Conservation (phyloP, 2,113 vertebrate genomes). For the Rhea pennata region DNA sequence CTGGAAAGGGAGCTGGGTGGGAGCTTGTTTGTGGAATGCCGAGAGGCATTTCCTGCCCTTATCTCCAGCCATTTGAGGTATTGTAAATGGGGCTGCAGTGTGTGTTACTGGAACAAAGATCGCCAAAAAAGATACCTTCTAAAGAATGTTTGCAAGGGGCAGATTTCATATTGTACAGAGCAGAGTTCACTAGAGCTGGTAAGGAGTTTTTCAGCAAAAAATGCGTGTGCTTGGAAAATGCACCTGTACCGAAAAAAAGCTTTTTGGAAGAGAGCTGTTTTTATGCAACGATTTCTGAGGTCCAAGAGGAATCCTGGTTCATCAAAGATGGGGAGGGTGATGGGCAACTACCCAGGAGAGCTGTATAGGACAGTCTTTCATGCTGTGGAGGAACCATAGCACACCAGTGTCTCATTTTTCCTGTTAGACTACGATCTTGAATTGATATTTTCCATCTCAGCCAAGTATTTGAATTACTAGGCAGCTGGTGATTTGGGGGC, state of each 20-base stretch:
- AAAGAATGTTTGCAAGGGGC: not conserved
- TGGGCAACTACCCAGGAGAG: not conserved
- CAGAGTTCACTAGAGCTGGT: not conserved
- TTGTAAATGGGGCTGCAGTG: slow-evolving; percentile 30
- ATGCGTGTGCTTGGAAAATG: not conserved
- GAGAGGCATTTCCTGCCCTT: slow-evolving; percentile 66
- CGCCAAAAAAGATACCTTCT: slow-evolving; percentile 38
- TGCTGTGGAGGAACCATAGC: not conserved
- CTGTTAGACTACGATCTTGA: fast-evolving
- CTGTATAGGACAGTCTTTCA: fast-evolving
- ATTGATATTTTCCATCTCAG: not conserved
- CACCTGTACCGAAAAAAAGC: fast-evolving
- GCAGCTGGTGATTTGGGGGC: no score
- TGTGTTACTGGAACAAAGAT: slow-evolving; percentile 9
- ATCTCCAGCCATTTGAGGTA: slow-evolving; percentile 50
- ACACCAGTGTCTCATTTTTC: not conserved
- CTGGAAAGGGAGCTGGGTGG: slow-evolving; percentile 52
- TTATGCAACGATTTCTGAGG: not conserved
- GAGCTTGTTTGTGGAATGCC: not conserved
- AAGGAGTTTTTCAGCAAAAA: not conserved
- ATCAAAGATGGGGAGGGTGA: not conserved
- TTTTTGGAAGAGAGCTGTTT: not conserved
- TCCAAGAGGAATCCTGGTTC: fast-evolving
- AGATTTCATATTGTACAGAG: not conserved
- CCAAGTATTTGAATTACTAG: not conserved